Conservation (phyloP, 2,888 invertebrate species). For the Spatulosminthurus flaviceps region DNA sequence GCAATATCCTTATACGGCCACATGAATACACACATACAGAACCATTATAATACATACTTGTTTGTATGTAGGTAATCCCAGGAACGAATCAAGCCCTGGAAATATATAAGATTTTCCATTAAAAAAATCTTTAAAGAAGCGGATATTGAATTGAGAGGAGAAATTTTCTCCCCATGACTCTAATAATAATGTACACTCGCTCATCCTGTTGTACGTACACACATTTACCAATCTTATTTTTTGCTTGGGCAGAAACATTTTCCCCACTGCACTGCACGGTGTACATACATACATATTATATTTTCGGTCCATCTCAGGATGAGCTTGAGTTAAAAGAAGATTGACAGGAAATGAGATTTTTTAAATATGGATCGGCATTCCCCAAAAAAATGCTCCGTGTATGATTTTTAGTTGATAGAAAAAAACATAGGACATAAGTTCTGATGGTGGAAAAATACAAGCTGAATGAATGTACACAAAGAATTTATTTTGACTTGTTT, state of each 20-base stretch:
- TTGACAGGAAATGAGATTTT: conserved; percentile 52
- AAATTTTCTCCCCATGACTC: conserved; percentile 20
- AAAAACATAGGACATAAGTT: background rate
- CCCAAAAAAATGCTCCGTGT: background rate
- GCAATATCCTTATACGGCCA: background rate
- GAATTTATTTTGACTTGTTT: too few relatives aligned
- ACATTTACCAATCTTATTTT: background rate
- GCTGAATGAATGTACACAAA: too few relatives aligned
- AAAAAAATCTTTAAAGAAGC: conserved; percentile 35
- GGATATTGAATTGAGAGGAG: conserved; percentile 40
- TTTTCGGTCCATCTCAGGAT: background rate
- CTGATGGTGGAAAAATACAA: background rate
- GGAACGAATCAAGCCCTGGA: background rate
- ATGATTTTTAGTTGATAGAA: background rate
- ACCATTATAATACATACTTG: too few relatives aligned
- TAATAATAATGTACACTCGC: too few relatives aligned
- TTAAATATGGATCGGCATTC: conserved; percentile 20
- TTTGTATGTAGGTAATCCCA: background rate
- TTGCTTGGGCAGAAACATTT: background rate
- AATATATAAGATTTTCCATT: conserved; percentile 7
- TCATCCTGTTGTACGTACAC: too few relatives aligned
- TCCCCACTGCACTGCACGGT: too few relatives aligned
- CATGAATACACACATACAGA: too few relatives aligned
- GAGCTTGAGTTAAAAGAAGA: conserved; percentile 18
- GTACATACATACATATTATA: too few relatives aligned